A percentile compares a stretch with the other conserved stretches of the same genome.
Evolutionary conservation across 2,888 invertebrate genomes (phyloP).

Genomic region (Abscondita cerata): DNA sequence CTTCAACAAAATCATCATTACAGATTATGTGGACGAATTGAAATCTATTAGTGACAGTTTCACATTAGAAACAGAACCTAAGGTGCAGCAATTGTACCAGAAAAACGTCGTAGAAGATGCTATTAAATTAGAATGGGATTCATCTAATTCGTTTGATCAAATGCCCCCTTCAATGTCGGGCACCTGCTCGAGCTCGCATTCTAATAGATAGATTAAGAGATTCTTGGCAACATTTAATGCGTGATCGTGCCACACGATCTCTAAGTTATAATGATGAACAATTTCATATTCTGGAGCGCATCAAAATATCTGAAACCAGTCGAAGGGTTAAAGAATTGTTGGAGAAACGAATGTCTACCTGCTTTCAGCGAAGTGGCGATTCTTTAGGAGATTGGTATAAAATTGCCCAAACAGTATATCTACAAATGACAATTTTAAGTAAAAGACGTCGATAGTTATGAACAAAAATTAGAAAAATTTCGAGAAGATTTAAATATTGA

Average conservation of each 20-base stretch:
- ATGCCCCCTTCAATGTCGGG: slow-evolving; percentile 67
- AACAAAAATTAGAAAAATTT: slow-evolving; percentile 60
- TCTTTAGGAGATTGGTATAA: slow-evolving; percentile 88
- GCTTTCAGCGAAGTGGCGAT: slow-evolving; percentile 78
- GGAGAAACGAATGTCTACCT: slow-evolving; percentile 73
- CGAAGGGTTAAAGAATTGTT: slow-evolving; percentile 73
- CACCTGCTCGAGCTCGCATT: slow-evolving; percentile 69
- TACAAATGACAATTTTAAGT: slow-evolving; percentile 82
- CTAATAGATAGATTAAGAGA: slow-evolving; percentile 78
- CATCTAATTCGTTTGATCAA: slow-evolving; percentile 66
- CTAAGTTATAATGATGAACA: slow-evolving; percentile 95
- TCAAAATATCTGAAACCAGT: slow-evolving; percentile 81
- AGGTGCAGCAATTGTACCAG: slow-evolving; percentile 71
- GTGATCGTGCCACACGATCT: slow-evolving; percentile 85
- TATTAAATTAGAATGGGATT: slow-evolving; percentile 70
- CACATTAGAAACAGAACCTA: slow-evolving; percentile 64
- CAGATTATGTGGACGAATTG: slow-evolving; percentile 59
- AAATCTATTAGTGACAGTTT: slow-evolving; percentile 65
- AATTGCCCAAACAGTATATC: slow-evolving; percentile 84
- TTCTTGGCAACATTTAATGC: slow-evolving; percentile 90
- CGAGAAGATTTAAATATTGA: slow-evolving; percentile 47
- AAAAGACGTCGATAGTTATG: slow-evolving; percentile 70
- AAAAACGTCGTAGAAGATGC: slow-evolving; percentile 66
- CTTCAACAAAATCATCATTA: slow-evolving; percentile 22
- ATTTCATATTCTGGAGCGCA: slow-evolving; percentile 91